Conservation (phyloP, 2,113 vertebrate species). For the Chroicocephalus ridibundus region DNA sequence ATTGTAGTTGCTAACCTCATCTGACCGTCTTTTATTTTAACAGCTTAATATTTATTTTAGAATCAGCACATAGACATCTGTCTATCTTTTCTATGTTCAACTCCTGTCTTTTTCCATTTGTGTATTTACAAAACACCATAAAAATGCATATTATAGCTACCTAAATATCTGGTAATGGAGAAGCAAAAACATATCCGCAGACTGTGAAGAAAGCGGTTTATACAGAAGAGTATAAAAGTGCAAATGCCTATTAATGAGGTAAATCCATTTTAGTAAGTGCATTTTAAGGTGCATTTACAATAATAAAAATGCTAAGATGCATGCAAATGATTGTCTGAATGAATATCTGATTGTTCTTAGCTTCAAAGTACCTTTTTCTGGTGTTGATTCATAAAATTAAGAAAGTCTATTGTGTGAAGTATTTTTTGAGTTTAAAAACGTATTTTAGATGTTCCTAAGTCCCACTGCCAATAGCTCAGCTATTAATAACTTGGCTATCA, state of each 20-base stretch:
- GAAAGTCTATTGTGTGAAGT: not conserved
- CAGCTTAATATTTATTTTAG: not conserved
- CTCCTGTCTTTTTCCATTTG: not conserved
- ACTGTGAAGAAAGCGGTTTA: not conserved
- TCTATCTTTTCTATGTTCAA: not conserved
- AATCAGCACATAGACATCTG: not conserved
- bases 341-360: not conserved
- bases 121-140: not conserved
- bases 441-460: not conserved
- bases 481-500: constrained; percentile 20
- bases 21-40: not conserved
- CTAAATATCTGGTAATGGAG: not conserved
- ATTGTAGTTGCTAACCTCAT: not conserved
- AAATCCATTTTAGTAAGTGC: not conserved
- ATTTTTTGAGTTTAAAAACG: not conserved
- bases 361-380: not conserved
- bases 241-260: not conserved
- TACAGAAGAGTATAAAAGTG: not conserved
- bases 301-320: not conserved
- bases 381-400: not conserved
- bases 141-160: not conserved
- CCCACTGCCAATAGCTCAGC: not conserved
- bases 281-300: not conserved
- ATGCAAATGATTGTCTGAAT: not conserved
- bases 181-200: not conserved